Evolutionary conservation across 1,140 invertebrate species (phyloP).

Genomic region (Orius laevigatus): DNA sequence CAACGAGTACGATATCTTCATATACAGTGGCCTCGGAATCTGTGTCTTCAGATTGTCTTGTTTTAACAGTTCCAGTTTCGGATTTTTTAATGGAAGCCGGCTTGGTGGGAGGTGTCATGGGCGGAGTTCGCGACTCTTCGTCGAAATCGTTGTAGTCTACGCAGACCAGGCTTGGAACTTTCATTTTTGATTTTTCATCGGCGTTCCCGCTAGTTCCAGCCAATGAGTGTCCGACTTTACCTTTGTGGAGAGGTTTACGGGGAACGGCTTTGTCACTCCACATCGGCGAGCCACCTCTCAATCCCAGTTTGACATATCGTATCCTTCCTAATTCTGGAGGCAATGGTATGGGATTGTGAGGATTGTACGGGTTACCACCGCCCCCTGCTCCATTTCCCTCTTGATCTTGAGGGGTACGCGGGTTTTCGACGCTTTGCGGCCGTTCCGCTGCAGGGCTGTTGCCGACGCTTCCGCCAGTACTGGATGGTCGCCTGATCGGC

Average conservation of each 20-base stretch:
- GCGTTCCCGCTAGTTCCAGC: conserved; percentile 27
- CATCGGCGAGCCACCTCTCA: conserved; percentile 55
- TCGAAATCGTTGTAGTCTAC: conserved; percentile 46
- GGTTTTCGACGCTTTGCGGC: conserved; percentile 39
- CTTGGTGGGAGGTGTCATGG: conserved; percentile 30
- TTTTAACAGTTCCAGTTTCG: conserved; percentile 8
- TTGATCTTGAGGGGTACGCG: conserved; percentile 28
- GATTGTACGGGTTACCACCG: conserved; percentile 33
- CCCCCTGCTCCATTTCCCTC: conserved; percentile 25
- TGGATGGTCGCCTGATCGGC: conserved; percentile 35
- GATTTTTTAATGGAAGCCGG: conserved; percentile 13
- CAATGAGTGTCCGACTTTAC: conserved; percentile 32
- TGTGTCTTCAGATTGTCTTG: conserved; percentile 19
- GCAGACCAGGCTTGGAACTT: conserved; percentile 38
- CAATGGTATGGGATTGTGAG: conserved; percentile 34
- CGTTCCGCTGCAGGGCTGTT: conserved; percentile 36
- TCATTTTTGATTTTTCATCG: conserved; percentile 24
- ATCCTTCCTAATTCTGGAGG: conserved; percentile 25
- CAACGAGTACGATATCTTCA: conserved; percentile 23
- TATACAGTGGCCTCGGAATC: conserved; percentile 22
- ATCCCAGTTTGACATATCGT: conserved; percentile 43
- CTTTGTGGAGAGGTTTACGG: conserved; percentile 20
- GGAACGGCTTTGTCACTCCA: conserved; percentile 31
- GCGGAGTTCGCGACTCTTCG: conserved; percentile 30
- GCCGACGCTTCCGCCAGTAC: conserved; percentile 23